Evolutionary conservation across 2,888 invertebrate species (phyloP), one percentile per base, ranked within the genome.

Genomic region (Cryptus armator): DNA sequence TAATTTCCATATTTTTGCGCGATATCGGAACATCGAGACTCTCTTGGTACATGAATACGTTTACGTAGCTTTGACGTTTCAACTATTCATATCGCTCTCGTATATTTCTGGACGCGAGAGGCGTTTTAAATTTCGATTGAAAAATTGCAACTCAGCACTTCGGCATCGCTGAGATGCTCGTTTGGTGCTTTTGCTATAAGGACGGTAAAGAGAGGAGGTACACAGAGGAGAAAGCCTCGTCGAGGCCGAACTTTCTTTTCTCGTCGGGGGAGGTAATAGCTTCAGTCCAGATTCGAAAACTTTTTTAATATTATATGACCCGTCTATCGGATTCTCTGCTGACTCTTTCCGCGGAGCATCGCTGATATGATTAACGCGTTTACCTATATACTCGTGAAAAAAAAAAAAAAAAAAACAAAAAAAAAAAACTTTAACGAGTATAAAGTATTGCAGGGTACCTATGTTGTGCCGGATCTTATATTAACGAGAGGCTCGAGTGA

Each of bases 301-400:
- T 83, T 83, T 74, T 78, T 83, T 67, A 83, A 83, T 78, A 78
- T 78, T 83, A 78, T 83, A 56, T 56, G 78, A 83, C 62, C 37
- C 72, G 24, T 72, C 46, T n/a, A 70, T 78, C 44, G 48, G 44
- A 66, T 19, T 48, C 76, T 53, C 16, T n/a, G n/a, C 24, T 19
- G 37, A 12, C 14, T 44, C 64, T 62, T 16, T 37, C 37, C 37
- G 37, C 37, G 56, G 19, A 14, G 68, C 24, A 81, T 44, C 48
- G 76, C 44, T 70, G 37, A 66, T 72, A 72, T 67, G 76, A 82
- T 71, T 77, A 82, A 77, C 56, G 82, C 56, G 75, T 16, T 67
- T 48, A 43, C n/a, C 37, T 37, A 37, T 37, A 37, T 37, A 44
- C 56, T 59, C 56, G 46, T 32, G 77, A 67, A 66, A 71, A 71